Conservation (phyloP, 2,888 invertebrate species). For the Argyra leucocephala region DNA sequence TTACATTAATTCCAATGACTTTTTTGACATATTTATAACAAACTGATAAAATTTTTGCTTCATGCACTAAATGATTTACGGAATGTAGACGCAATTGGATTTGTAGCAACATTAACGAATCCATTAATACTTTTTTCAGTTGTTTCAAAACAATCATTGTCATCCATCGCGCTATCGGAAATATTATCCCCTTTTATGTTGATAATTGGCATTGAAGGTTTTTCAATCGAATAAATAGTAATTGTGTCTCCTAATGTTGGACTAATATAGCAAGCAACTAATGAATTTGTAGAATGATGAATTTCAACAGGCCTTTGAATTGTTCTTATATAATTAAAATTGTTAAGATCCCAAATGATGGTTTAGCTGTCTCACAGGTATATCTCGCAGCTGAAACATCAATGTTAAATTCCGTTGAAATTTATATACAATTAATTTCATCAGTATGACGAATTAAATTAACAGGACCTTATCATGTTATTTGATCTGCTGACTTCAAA, state of each 20-base stretch:
- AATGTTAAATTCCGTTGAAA: constrained; percentile 67
- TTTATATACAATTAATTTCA: constrained; percentile 54
- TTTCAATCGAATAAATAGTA: constrained; percentile 46
- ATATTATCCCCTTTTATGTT: constrained; percentile 17
- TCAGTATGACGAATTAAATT: constrained; percentile 56
- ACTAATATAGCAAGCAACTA: constrained; percentile 65
- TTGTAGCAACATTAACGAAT: constrained; percentile 41
- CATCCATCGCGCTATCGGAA: neutral
- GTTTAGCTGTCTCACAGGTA: constrained; percentile 61
- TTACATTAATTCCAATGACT: constrained; percentile 72
- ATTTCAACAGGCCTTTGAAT: constrained; percentile 48
- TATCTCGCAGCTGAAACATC: constrained; percentile 62
- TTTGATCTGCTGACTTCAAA: constrained; percentile 26
- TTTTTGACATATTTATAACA: constrained; percentile 75
- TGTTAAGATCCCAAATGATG: constrained; percentile 80
- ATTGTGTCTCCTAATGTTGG: constrained; percentile 74
- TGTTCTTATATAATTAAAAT: constrained; percentile 61
- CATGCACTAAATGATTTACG: constrained; percentile 50
- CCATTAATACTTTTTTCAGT: constrained; percentile 42
- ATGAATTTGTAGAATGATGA: constrained; percentile 50
- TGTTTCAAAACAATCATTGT: constrained; percentile 42
- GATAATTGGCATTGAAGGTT: constrained; percentile 9
- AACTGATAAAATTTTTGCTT: constrained; percentile 58
- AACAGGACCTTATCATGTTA: constrained; percentile 39
- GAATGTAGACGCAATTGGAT: constrained; percentile 58